phyloP scores from a whole-genome alignment of 2,797 vertebrate species.

The Momotus momota region DNA sequence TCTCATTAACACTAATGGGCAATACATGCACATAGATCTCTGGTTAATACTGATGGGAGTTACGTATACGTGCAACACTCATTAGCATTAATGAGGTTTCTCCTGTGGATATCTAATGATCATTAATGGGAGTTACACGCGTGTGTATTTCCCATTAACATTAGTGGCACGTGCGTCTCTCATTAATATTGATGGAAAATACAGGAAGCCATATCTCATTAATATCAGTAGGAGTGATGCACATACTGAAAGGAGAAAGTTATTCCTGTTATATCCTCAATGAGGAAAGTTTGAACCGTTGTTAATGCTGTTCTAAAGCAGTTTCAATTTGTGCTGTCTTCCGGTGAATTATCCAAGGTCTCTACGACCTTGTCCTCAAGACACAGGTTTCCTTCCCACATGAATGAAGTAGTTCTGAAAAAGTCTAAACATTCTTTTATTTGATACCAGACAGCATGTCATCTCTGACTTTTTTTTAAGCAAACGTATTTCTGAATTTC shows the following conservation, averaged over 20 bases:
- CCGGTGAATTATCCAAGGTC: neutral
- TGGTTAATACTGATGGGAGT: neutral
- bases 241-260: neutral
- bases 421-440: neutral
- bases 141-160: slow-evolving; percentile 9
- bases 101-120: slow-evolving; percentile 42
- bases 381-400: neutral
- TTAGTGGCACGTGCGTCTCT: neutral
- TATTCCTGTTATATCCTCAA: neutral
- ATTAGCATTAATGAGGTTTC: slow-evolving; percentile 56
- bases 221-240: neutral
- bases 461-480: neutral
- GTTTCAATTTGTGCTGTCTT: neutral
- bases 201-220: neutral
- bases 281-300: neutral
- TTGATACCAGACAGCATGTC: neutral
- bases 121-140: slow-evolving; percentile 26
- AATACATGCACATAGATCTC: neutral
- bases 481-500: neutral
- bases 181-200: neutral
- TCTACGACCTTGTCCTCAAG: neutral
- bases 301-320: neutral
- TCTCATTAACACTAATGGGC: slow-evolving; percentile 32
- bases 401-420: neutral
- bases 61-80: neutral